Base-by-base conservation (phyloP, 1,140 invertebrate genomes). In the Eupristina koningsbergeri region DNA sequence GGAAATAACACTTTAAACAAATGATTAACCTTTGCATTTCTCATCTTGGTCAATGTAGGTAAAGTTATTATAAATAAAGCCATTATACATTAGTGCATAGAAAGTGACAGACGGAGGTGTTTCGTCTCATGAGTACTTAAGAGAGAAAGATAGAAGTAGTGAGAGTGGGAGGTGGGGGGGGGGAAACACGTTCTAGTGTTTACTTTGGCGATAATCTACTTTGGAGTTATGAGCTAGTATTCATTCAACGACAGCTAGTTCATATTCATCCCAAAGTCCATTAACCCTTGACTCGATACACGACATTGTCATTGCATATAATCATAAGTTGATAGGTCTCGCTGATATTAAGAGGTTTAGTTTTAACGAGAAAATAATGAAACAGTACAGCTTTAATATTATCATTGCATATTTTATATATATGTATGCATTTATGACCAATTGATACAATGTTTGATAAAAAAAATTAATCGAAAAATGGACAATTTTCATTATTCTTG, bases 151-250 rank as follows among this genome's bases (percentile, higher is more conserved):
- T 19, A 41, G 69, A 8, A 19, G 6, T 39, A 26, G 39, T n/a
- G 39, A 41, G 39, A 15, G 19, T 2, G 26, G 17, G 34, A 26
- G 34, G n/a, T 6, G 8, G 39, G 17, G 1, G 11, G 15, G 2
- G 3, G n/a, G n/a, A 15, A 15, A 36, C 34, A 64, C 74, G 45
- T 77, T 76, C 58, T 47, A 67, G 22, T 83, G 81, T 83, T 83
- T 83, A 83, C 74, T 77, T 83, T 83, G 74, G 73, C 63, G 69
- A 81, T 81, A 69, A 81, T 81, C 64, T 34, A 45, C 15, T 71
- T 47, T 11, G 64, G 29, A 58, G 47, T 36, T 15, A n/a, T 31
- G 26, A 69, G 58, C 45, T 50, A 45, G 41, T 17, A 22, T 41
- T 36, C 64, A 15, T 26, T 19, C 34, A 34, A 19, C 22, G 9